Evolutionary conservation across 1,140 invertebrate species (phyloP), one percentile per base, ranked within the genome.

Genomic region (Leptinotarsa undecemlineata): DNA sequence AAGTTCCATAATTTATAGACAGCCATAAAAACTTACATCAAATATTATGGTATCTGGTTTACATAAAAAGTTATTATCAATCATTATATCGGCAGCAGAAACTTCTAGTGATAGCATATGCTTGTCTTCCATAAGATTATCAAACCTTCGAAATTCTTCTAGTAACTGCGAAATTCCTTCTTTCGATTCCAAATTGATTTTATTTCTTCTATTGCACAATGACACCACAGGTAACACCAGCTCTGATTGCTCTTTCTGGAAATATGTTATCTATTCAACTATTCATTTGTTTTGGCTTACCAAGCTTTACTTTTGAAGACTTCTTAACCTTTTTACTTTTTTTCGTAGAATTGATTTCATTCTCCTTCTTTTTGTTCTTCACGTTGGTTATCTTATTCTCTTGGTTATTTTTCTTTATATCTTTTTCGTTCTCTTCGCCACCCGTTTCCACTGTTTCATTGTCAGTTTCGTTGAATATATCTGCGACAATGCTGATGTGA

Each of bases 61-160:
- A 11, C 63, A 73, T 19, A 26, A 4, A 23, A 76, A 20, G 14
- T 42, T 57, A 23, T 14, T 4, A 67, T 76, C 72, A n/a, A 6
- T 57, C 51, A n/a, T 63, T n/a, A 70, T 13, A 60, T 33, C 47
- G 11, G 11, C 14, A 48, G 57, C 15, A 21, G 63, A 15, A 19
- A 48, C 14, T 15, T 26, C n/a, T 4, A 64, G 23, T 23, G 17
- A 19, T 48, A 11, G 8, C 17, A 76, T 51, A 48, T 76, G 64
- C 19, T 20, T 42, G 57, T 77, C 63, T 72, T 76, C 77, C 71
- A 77, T 68, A 11, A 48, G 15, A 42, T 61, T 42, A 15, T 78
- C 76, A 26, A 78, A 73, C 19, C 68, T 63, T 72, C 48, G 5
- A 63, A 77, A 77, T 51, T 76, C 74, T 62, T 76, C 75, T 19